Evolutionary conservation across 2,113 vertebrate genomes (phyloP).

Genomic region (Oxyruncus cristatus): DNA sequence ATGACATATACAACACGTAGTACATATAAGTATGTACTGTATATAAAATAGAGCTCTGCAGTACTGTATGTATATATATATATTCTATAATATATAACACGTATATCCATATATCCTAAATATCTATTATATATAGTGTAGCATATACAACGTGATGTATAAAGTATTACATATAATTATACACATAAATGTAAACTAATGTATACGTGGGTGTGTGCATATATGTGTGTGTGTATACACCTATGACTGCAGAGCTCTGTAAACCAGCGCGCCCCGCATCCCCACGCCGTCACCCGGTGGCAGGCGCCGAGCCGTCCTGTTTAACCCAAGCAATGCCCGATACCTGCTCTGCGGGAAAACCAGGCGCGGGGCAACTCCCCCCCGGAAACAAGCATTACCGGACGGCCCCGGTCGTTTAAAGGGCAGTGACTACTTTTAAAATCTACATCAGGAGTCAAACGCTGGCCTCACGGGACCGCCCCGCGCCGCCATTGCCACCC

Average conservation of each 20-base stretch:
- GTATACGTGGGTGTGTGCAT: too few species aligned
- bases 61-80: not conserved
- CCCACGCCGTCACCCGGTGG: accelerated
- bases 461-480: accelerated
- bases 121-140: not conserved
- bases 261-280: too few species aligned
- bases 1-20: not conserved
- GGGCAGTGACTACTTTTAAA: too few species aligned
- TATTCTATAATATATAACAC: not conserved
- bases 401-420: accelerated
- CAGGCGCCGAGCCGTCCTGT: accelerated
- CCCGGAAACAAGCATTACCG: not conserved
- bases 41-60: not conserved
- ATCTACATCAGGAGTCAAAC: too few species aligned
- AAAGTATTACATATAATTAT: not conserved
- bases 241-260: not conserved
- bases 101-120: not conserved
- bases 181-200: accelerated
- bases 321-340: not conserved
- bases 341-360: not conserved
- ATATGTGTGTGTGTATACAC: too few species aligned
- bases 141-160: not conserved
- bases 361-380: accelerated
- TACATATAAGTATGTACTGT: not conserved
- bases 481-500: not conserved